These are phyloP conservation scores for Mus spretus DNA, from an alignment of 2,797 vertebrate genomes.

Conservation along the genomic window DNA sequence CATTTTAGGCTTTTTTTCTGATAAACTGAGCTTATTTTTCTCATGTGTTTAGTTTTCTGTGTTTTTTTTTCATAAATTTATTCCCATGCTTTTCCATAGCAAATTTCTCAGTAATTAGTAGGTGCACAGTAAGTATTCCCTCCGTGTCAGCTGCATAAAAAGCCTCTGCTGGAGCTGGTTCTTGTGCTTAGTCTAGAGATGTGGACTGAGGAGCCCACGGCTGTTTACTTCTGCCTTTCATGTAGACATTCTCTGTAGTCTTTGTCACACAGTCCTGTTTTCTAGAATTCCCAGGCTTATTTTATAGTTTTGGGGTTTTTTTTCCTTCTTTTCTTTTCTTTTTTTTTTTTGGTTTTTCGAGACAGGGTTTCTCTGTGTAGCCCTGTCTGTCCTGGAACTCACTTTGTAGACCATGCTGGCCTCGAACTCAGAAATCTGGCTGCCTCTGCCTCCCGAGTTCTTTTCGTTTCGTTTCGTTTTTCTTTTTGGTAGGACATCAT, in stretches of 20 bases:
- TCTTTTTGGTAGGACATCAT: not conserved
- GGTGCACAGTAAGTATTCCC: not conserved
- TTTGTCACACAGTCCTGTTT: not conserved
- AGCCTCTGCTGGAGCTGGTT: not conserved
- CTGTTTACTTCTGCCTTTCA: not conserved
- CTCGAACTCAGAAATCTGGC: too few species aligned
- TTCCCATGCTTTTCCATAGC: not conserved
- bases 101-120: not conserved
- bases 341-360: not conserved
- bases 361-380: too few species aligned
- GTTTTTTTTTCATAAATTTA: not conserved
- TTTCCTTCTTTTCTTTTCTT: too few species aligned
- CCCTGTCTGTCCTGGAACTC: too few species aligned
- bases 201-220: too few species aligned
- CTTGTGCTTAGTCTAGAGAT: not conserved
- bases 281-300: not conserved
- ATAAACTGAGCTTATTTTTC: not conserved
- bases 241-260: not conserved
- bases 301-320: not conserved
- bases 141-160: not conserved
- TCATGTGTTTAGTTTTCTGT: not conserved
- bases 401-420: too few species aligned
- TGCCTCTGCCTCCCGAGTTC: too few species aligned
- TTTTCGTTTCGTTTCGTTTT: not conserved
- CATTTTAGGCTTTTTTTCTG: slow-evolving; percentile 10